Evolutionary conservation across 2,888 invertebrate species (phyloP), one percentile per base, ranked within the genome.

Genomic region (Physocephala rufipes): DNA sequence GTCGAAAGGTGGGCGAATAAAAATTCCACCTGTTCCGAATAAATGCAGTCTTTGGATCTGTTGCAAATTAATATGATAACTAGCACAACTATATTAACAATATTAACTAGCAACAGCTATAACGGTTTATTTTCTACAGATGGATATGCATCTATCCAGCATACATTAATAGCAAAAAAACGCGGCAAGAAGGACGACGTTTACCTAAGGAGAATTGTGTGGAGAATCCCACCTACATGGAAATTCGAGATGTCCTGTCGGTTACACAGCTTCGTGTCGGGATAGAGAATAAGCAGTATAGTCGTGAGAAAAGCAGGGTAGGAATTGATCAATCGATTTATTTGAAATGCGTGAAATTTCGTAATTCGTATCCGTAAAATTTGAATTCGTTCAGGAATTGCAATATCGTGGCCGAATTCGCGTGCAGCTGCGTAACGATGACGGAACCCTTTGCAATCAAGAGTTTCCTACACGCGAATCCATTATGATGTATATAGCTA

Each of bases 71-170:
- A 12, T 36, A 36, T 36, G 36, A 9, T 7, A 36, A 36, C 5
- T 4, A 36, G 36, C 36, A 36, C 16, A 61, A 47, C 2, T 15
- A 21, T 1, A 36, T 16, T 36, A 36, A 19, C 28, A 2, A 26
- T 1, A 1, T 13, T 21, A 5, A 5, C 13, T 21, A 36, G 9
- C 9, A 7, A 36, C 36, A 36, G 9, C 36, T 36, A 9, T 4
- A 36, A n/a, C 16, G 24, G 30, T 43, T 28, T 36, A 24, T 59
- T 63, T 28, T 69, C 78, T 85, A 84, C 73, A 87, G 94, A 82
- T 99, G 99, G 99, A 89, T 98, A 71, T 97, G 97, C 83, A 92
- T 99, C 74, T 99, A 99, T 86, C 99, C 99, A 70, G 93, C 96
- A 0, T 99, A 99, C 80, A 88, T 99, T 65, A 99, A 99, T 83